Conservation (phyloP, 2,797 vertebrate species). For the Acanthurus lineatus region DNA sequence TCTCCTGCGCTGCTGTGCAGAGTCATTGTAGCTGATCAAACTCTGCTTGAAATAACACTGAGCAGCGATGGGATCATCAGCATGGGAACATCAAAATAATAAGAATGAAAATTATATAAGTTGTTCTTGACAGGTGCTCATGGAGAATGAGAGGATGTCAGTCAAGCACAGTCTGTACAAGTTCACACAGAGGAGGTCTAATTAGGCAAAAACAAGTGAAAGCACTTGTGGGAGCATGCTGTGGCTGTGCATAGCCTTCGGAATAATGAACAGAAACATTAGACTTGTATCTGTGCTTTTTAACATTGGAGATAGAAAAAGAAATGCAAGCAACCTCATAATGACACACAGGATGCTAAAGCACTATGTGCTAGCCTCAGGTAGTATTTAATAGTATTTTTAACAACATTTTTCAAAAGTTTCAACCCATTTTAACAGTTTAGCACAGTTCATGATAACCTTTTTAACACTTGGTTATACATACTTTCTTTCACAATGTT, state of each 20-base stretch:
- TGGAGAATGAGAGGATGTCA: not conserved
- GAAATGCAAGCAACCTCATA: not conserved
- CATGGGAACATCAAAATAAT: not conserved
- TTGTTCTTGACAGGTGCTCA: not conserved
- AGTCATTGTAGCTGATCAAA: not conserved
- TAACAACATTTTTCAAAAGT: slow-evolving; percentile 4
- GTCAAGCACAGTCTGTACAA: not conserved
- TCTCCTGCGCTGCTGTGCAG: not conserved
- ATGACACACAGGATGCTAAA: not conserved
- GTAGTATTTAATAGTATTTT: slow-evolving; percentile 29
- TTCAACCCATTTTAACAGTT: slow-evolving; percentile 10
- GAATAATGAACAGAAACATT: not conserved
- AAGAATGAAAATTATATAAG: not conserved
- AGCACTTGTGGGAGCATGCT: not conserved
- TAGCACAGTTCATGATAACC: not conserved
- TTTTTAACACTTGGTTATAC: not conserved
- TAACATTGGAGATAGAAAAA: not conserved
- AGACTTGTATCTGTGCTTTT: too few species aligned
- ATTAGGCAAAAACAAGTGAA: not conserved
- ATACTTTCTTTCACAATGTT: not conserved
- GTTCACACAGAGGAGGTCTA: not conserved
- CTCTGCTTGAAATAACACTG: not conserved
- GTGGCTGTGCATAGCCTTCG: not conserved
- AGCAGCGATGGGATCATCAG: not conserved
- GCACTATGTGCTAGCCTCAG: not conserved